phyloP scores from a whole-genome alignment of 1,140 invertebrate species.

The Homarus americanus region DNA sequence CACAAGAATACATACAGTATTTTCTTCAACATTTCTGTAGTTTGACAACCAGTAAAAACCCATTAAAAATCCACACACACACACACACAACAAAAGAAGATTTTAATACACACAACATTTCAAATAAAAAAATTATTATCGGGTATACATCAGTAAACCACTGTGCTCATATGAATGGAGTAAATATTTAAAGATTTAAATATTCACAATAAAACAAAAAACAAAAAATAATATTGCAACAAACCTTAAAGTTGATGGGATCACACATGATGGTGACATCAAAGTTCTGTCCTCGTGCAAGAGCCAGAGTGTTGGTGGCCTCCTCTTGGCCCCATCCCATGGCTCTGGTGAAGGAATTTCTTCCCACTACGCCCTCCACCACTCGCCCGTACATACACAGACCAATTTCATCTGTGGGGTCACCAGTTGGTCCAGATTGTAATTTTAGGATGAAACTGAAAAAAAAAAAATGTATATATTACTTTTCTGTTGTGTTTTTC shows the following conservation, averaged over 20 bases:
- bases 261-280: slow-evolving; percentile 72
- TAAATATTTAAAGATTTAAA: too few species aligned
- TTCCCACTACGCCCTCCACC: slow-evolving; percentile 63
- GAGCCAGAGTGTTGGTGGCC: slow-evolving; percentile 27
- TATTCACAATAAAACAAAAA: background rate
- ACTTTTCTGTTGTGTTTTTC: background rate
- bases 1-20: too few species aligned
- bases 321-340: slow-evolving; percentile 70
- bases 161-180: too few species aligned
- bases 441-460: slow-evolving; percentile 70
- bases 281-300: slow-evolving; percentile 61
- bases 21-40: too few species aligned
- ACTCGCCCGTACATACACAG: slow-evolving; percentile 71
- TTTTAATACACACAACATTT: too few species aligned
- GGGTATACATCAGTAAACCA: too few species aligned
- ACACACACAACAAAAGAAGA: too few species aligned
- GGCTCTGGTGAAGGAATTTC: slow-evolving; percentile 69
- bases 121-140: too few species aligned
- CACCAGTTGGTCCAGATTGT: slow-evolving; percentile 70
- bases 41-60: too few species aligned
- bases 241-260: slow-evolving; percentile 64
- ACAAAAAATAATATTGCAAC: background rate
- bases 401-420: slow-evolving; percentile 72
- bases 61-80: too few species aligned
- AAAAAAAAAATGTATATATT: background rate